A percentile compares a stretch with the other conserved stretches of the same genome.
Evolutionary conservation across 2,888 invertebrate species (phyloP).

Genomic region (Hirtodrosophila histrioides): DNA sequence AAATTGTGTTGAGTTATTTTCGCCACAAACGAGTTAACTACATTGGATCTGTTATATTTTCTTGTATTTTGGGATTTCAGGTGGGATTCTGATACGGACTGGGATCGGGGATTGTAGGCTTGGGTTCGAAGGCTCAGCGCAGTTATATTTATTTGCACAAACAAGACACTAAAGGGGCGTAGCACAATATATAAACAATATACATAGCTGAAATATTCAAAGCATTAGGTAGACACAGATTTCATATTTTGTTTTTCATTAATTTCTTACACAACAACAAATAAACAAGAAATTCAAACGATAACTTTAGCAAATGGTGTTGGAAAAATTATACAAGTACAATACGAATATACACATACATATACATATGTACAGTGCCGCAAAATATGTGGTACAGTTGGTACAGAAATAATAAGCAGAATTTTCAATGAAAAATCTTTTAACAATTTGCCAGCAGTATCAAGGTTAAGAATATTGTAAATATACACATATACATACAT

Average conservation of each 20-base stretch:
- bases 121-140: slow-evolving; percentile 29
- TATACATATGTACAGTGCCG: slow-evolving; percentile 47
- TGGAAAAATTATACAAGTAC: slow-evolving; percentile 24
- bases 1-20: slow-evolving; percentile 58
- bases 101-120: not conserved
- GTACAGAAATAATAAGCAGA: not conserved
- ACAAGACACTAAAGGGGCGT: slow-evolving; percentile 50
- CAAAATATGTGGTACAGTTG: no score
- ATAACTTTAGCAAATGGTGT: slow-evolving; percentile 2
- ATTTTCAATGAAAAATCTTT: no score
- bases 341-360: slow-evolving; percentile 29
- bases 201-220: slow-evolving; percentile 60
- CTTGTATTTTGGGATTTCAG: slow-evolving; percentile 4
- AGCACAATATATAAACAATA: slow-evolving; percentile 47
- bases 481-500: no score
- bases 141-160: slow-evolving; percentile 40
- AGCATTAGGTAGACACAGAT: slow-evolving; percentile 51
- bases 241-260: slow-evolving; percentile 25
- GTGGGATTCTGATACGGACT: slow-evolving; percentile 1
- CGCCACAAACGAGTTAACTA: slow-evolving; percentile 4
- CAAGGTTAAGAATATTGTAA: no score
- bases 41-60: not conserved
- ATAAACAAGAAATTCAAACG: slow-evolving; percentile 4
- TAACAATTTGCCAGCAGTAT: no score
- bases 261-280: slow-evolving; percentile 38